Evolutionary conservation across 2,888 invertebrate species (phyloP), one percentile per base, ranked within the genome.

Genomic region (Ligdia adustata): DNA sequence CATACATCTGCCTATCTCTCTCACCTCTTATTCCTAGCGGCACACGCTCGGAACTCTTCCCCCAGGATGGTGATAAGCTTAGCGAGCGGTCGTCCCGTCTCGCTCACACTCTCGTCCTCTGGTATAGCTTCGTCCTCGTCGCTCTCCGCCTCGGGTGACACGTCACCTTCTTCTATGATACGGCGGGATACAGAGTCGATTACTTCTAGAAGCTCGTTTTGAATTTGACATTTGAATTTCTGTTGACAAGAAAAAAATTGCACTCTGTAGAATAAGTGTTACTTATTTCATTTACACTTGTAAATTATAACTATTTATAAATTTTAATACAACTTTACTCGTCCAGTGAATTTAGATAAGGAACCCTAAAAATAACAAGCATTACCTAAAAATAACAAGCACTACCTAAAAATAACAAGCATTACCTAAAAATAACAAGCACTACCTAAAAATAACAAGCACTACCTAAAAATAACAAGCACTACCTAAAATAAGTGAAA

Each of bases 141-240:
- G 15, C 69, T 64, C 55, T 79, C 83, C 0, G 55, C 68, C 13
- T 82, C 81, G 35, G 66, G 65, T 58, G 82, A 76, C 55, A 81
- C 62, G 67, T 84, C 91, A 1, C 90, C 86, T 38, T 92, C 92
- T 47, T 93, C 93, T 27, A 93, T 90, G 40, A 97, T 92, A 55
- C 95, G 94, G 51, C 95, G 94, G 1, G 97, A 95, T 0, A 96
- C 95, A 15, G 93, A 88, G 14, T 95, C 94, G 38, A 97, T 94
- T 28, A 98, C 95, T 58, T 94, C 93, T 9, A 96, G 83, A 0
- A 98, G 79, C 67, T 97, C 96, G 9, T 93, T 93, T 77, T 97
- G 96, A 82, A 97, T 96, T 77, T 95, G 94, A 24, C 93, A 92
- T 81, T 96, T 95, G 63, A 97, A 92, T 72, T 93, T 94, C 95